These are phyloP conservation scores for Psittacula cyanocephala DNA, from an alignment of 2,113 vertebrate species.

Conservation along the genomic window DNA sequence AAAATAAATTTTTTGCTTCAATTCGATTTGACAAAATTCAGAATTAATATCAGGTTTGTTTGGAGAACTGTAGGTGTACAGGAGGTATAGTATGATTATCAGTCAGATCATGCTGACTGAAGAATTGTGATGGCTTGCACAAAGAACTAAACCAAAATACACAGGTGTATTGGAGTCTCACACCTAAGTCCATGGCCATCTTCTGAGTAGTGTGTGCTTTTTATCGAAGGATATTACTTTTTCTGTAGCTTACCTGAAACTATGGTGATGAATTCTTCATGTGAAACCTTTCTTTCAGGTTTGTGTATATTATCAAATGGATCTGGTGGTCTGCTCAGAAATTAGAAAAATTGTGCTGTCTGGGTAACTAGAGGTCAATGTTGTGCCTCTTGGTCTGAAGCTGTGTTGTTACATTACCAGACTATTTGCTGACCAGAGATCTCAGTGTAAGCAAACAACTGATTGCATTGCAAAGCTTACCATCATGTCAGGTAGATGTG, in stretches of 20 bases:
- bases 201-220: neutral
- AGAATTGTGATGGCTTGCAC: neutral
- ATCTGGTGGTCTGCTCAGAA: neutral
- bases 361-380: neutral
- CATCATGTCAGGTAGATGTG: neutral
- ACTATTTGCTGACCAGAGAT: neutral
- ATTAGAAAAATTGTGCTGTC: neutral
- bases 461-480: neutral
- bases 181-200: fast-evolving
- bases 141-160: neutral
- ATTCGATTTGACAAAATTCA: neutral
- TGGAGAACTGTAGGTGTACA: neutral
- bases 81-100: neutral
- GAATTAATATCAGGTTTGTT: neutral
- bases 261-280: neutral
- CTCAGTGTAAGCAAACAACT: neutral
- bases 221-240: neutral
- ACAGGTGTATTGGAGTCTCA: neutral
- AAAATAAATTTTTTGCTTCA: neutral
- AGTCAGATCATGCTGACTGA: neutral
- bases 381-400: neutral
- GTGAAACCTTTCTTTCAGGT: neutral
- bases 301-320: neutral
- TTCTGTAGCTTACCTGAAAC: neutral
- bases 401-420: neutral